Evolutionary conservation across 2,113 vertebrate genomes (phyloP), one percentile per base, ranked within the genome.

Genomic region (Pipa parva): DNA sequence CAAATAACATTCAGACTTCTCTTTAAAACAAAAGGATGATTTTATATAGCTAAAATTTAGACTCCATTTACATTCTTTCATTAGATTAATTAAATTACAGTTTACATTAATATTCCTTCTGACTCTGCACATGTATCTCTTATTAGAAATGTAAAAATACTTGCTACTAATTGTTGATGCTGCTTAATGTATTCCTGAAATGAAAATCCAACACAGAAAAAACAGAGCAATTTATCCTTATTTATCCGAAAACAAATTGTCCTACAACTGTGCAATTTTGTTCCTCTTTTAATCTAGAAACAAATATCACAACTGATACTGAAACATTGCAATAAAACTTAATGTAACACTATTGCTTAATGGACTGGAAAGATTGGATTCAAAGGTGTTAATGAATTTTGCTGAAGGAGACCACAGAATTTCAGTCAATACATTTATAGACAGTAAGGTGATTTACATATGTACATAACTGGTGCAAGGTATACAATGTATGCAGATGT

Each of bases 31-130:
- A 60, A 69, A 69, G 65, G 65, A n/a, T 69, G 65, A 57, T 48
- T 57, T 69, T 57, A 69, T 31, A n/a, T 69, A 60, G 24, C 49
- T 68, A 50, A 52, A 54, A 70, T 48, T 36, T 29, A 58, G 28
- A 39, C 13, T 70, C 24, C 66, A 70, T 61, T 70, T 70, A 70
- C 52, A 61, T 61, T 61, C 58, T 70, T 61, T 70, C 58, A 70
- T 70, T 58, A 54, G 66, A 58, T 70, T 70, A 70, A 70, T 70
- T 70, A 70, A 70, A 70, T 54, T 70, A 58, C 66, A 70, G 61
- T 61, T 61, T 57, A 60, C 57, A 61, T 60, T 54, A 61, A 70
- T 70, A 70, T 70, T 70, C 66, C 66, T 70, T 60, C 58, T 70
- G 61, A 70, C 48, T 15, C 17, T 52, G 21, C 21, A 45, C 54